These are phyloP conservation scores for Cheilosia variabilis DNA, from an alignment of 2,888 invertebrate species.

Conservation along the genomic window DNA sequence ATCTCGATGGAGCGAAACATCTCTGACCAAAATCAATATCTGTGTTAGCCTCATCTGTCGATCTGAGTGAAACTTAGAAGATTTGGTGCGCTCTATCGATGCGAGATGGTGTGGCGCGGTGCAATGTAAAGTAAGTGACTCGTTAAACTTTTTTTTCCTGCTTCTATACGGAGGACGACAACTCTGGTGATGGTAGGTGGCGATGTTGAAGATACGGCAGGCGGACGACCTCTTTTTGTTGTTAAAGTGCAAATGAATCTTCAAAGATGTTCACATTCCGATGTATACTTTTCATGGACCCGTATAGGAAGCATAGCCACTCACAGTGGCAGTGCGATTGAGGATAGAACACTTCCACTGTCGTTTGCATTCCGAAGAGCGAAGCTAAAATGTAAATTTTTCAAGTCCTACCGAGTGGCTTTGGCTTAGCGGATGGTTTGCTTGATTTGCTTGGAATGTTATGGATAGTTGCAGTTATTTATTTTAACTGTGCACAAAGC, in stretches of 20 bases:
- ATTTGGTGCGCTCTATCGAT: conserved; percentile 16
- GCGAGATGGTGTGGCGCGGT: conserved; percentile 9
- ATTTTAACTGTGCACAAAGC: too few species aligned
- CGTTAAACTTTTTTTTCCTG: conserved; percentile 20
- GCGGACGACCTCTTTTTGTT: conserved; percentile 42
- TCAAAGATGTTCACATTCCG: conserved; percentile 47
- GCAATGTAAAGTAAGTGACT: conserved; percentile 31
- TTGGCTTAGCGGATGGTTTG: background rate
- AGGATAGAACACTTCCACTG: conserved; percentile 34
- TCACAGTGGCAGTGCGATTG: conserved; percentile 24
- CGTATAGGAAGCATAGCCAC: background rate
- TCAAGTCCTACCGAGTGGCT: conserved; percentile 34
- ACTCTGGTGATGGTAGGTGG: conserved; percentile 28
- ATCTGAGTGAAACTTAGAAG: conserved; percentile 44
- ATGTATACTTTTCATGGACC: conserved; percentile 16
- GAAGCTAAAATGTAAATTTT: conserved; percentile 31
- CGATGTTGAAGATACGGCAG: conserved; percentile 32
- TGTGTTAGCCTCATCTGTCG: conserved; percentile 29
- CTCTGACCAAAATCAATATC: conserved; percentile 53
- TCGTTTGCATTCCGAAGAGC: conserved; percentile 28
- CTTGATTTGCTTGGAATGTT: conserved; percentile 6
- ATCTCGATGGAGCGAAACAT: conserved; percentile 18
- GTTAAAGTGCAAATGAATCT: conserved; percentile 50
- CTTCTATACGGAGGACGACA: conserved; percentile 21
- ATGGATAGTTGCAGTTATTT: background rate